Evolutionary conservation across 2,113 vertebrate species (phyloP).

Genomic region (Notechis scutatus): DNA sequence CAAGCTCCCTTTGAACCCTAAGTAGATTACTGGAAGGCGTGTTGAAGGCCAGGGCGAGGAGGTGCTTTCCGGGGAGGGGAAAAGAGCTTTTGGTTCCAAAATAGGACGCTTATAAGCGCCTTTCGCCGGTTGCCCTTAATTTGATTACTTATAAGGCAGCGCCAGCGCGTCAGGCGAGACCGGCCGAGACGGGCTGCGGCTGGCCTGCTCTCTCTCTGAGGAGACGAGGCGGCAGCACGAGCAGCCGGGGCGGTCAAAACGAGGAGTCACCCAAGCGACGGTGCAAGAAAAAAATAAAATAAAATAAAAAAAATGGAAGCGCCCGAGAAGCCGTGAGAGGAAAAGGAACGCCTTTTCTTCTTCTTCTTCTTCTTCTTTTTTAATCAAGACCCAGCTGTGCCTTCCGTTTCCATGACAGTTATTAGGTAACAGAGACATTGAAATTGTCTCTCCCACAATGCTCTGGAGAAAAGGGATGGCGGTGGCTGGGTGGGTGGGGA

Average conservation of each 20-base stretch:
- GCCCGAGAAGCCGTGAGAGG: conserved; percentile 59
- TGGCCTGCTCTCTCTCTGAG: conserved; percentile 5
- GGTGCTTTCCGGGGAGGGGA: conserved; percentile 56
- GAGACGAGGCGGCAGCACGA: conserved; percentile 15
- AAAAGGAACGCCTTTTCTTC: conserved; percentile 20
- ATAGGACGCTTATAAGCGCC: conserved; percentile 78
- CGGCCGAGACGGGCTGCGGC: conserved; percentile 54
- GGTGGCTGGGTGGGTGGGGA: conserved; percentile 40
- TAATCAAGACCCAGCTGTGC: conserved; percentile 70
- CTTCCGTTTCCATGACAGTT: conserved; percentile 77
- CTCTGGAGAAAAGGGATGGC: conserved; percentile 53
- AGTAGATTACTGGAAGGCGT: conserved; percentile 70
- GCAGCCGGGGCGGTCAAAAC: conserved; percentile 53
- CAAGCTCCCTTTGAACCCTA: conserved; percentile 72
- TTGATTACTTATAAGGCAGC: conserved; percentile 28
- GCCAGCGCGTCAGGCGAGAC: conserved; percentile 45
- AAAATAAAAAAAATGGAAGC: conserved; percentile 45
- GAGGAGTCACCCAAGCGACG: conserved; percentile 41
- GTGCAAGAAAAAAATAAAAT: conserved; percentile 23
- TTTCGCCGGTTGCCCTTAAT: conserved; percentile 63
- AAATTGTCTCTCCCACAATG: conserved; percentile 71
- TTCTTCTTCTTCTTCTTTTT: background rate
- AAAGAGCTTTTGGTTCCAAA: conserved; percentile 74
- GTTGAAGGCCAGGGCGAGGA: conserved; percentile 66
- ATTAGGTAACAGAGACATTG: conserved; percentile 75